phyloP scores from a whole-genome alignment of 2,797 vertebrate genomes.

The Pipistrellus pipistrellus region DNA sequence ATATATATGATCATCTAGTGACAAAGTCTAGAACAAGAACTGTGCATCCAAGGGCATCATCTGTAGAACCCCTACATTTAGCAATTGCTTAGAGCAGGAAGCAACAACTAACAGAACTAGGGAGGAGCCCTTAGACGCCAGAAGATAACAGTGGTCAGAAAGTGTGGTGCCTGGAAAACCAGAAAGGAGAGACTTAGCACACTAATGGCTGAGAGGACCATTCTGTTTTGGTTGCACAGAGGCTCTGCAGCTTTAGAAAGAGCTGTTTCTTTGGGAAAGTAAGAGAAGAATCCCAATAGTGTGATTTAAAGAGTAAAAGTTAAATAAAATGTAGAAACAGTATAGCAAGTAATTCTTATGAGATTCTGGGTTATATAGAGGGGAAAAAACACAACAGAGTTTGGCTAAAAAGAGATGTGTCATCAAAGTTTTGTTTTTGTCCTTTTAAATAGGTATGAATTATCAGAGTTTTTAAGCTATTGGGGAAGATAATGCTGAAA shows the following conservation, averaged over 20 bases:
- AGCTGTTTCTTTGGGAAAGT: neutral
- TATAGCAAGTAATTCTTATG: neutral
- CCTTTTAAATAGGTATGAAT: neutral
- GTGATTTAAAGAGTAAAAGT: neutral
- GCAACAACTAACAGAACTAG: neutral
- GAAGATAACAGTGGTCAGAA: neutral
- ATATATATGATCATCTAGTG: neutral
- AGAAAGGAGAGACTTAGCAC: neutral
- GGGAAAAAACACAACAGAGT: neutral
- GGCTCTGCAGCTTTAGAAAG: neutral
- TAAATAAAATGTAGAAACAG: neutral
- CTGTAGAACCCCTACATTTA: neutral
- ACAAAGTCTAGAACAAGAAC: neutral
- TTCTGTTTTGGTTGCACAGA: neutral
- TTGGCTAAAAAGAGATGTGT: neutral
- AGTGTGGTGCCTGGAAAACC: neutral
- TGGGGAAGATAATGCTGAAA: neutral
- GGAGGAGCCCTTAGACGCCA: neutral
- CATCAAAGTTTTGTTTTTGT: neutral
- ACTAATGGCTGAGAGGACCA: neutral
- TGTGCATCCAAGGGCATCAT: neutral
- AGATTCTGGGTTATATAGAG: neutral
- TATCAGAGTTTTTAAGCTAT: neutral
- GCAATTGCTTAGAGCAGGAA: neutral
- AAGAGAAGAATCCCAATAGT: neutral